phyloP scores from a whole-genome alignment of 1,140 invertebrate species.

The Rhyzopertha dominica region DNA sequence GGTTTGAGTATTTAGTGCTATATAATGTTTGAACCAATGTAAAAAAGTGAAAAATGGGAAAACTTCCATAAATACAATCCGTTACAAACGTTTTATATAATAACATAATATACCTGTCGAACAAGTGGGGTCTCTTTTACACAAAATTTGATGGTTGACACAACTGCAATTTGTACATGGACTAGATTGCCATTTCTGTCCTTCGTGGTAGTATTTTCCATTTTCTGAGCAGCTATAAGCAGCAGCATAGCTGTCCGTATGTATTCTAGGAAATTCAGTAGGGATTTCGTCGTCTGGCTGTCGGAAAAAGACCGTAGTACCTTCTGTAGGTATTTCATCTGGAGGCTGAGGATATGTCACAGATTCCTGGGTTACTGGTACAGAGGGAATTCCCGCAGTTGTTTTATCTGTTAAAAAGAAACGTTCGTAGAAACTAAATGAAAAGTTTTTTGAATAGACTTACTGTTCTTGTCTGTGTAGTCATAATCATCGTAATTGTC shows the following conservation, averaged over 20 bases:
- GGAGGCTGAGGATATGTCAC: slow-evolving; percentile 35
- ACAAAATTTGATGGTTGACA: slow-evolving; percentile 52
- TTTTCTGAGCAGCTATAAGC: slow-evolving; percentile 48
- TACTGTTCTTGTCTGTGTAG: slow-evolving; percentile 22
- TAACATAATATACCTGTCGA: slow-evolving; percentile 19
- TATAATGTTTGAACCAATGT: slow-evolving; percentile 32
- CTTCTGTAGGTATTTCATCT: slow-evolving; percentile 32
- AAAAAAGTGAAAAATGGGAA: slow-evolving; percentile 27
- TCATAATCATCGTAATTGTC: slow-evolving; percentile 17
- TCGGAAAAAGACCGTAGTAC: slow-evolving; percentile 23
- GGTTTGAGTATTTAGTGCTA: background rate
- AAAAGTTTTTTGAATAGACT: slow-evolving; percentile 16
- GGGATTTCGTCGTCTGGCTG: slow-evolving; percentile 38
- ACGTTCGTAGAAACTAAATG: slow-evolving; percentile 7
- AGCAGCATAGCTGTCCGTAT: slow-evolving; percentile 17
- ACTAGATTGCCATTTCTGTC: slow-evolving; percentile 58
- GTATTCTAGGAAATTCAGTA: slow-evolving; percentile 18
- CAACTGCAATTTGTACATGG: slow-evolving; percentile 62
- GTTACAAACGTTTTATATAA: slow-evolving; percentile 7
- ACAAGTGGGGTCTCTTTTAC: slow-evolving; percentile 44
- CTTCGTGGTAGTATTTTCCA: slow-evolving; percentile 54
- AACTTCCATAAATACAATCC: too few species aligned
- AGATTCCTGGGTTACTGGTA: slow-evolving; percentile 7
- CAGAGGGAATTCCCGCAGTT: slow-evolving; percentile 13
- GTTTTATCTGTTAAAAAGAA: slow-evolving; percentile 1